Evolutionary conservation across 2,797 vertebrate genomes (phyloP).

Genomic region (Moxostoma hubbsi): DNA sequence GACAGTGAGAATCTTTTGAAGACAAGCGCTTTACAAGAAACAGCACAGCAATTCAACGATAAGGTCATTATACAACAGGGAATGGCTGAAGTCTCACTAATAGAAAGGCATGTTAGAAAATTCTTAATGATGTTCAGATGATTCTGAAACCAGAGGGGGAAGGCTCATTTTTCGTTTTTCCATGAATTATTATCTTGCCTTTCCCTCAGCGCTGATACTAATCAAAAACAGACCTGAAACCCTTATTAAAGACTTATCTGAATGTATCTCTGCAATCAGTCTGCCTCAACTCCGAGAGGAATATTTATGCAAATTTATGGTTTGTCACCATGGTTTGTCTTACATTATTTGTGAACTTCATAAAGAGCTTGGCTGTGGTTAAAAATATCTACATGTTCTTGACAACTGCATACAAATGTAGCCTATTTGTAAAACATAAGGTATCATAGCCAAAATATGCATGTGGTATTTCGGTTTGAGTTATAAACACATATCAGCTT

Average conservation of each 20-base stretch:
- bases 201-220: slow-evolving; percentile 50
- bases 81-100: slow-evolving; percentile 45
- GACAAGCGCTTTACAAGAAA: background rate
- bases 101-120: slow-evolving; percentile 49
- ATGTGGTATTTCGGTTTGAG: slow-evolving; percentile 1
- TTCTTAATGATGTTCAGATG: slow-evolving; percentile 57
- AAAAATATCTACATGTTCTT: slow-evolving; percentile 23
- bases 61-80: slow-evolving; percentile 38
- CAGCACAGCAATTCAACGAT: background rate
- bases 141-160: slow-evolving; percentile 42
- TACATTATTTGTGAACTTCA: slow-evolving; percentile 39
- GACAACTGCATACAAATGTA: background rate
- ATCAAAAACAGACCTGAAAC: slow-evolving; percentile 52
- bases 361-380: slow-evolving; percentile 15
- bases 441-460: background rate
- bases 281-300: slow-evolving; percentile 35
- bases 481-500: background rate
- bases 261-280: slow-evolving; percentile 49
- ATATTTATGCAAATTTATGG: slow-evolving; percentile 42
- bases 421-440: background rate
- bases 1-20: slow-evolving; percentile 11
- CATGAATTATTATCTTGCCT: slow-evolving; percentile 44
- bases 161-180: slow-evolving; percentile 42
- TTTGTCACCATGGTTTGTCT: slow-evolving; percentile 42
- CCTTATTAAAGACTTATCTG: slow-evolving; percentile 55